These are phyloP conservation scores for Labia minor DNA, from an alignment of 2,888 invertebrate species.

Conservation along the genomic window DNA sequence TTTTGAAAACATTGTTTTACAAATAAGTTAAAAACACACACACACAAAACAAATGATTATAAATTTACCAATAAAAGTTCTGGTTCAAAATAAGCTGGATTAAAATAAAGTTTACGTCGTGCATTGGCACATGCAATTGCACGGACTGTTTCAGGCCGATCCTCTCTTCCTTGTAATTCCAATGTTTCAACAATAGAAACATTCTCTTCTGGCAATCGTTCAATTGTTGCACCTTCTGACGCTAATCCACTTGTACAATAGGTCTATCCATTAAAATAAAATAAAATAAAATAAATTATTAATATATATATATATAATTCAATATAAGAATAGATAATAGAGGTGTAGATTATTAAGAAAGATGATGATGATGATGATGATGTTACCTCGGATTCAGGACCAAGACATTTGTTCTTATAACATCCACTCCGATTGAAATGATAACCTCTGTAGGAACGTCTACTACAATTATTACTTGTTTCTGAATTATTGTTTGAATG, in stretches of 20 bases:
- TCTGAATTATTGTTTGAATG: conserved; percentile 45
- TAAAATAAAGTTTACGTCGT: conserved; percentile 72
- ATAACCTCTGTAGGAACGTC: too few species aligned
- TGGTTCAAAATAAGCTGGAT: conserved; percentile 84
- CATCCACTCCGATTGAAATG: too few species aligned
- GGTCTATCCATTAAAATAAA: background rate
- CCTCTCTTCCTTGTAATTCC: conserved; percentile 44
- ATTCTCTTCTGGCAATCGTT: conserved; percentile 71
- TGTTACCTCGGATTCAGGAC: too few species aligned
- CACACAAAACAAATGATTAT: background rate
- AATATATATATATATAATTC: background rate
- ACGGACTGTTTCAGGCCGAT: conserved; percentile 52
- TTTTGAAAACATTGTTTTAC: conserved; percentile 16
- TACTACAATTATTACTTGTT: too few species aligned
- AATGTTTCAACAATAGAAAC: conserved; percentile 75
- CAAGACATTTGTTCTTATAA: too few species aligned
- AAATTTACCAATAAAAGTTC: conserved; percentile 68
- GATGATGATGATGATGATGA: too few species aligned
- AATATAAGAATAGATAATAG: too few species aligned
- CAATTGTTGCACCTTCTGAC: conserved; percentile 41
- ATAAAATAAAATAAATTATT: background rate
- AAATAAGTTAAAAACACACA: conserved; percentile 6
- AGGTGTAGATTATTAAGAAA: too few species aligned
- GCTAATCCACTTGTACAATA: background rate
- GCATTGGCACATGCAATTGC: conserved; percentile 47